A percentile compares a stretch with the other conserved stretches of the same genome.
Conservation (phyloP, 1,140 invertebrate genomes). For the Dermatophagoides farinae region DNA sequence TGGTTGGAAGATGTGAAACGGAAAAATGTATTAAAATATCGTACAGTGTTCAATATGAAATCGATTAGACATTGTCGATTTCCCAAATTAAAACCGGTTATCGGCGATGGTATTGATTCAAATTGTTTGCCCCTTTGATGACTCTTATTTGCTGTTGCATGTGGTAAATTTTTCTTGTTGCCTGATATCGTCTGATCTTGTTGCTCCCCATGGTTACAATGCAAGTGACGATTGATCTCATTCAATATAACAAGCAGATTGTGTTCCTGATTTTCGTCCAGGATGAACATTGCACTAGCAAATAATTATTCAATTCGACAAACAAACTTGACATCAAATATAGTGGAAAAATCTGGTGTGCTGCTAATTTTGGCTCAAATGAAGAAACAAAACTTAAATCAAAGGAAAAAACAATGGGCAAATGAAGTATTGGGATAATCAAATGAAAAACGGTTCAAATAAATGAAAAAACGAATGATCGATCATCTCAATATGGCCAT, state of each 20-base stretch:
- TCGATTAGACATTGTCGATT: neutral
- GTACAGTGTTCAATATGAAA: neutral
- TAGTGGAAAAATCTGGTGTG: too few relatives aligned
- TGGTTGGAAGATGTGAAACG: neutral
- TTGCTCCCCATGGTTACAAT: neutral
- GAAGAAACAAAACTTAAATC: too few relatives aligned
- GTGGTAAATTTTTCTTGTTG: neutral
- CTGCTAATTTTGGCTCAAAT: too few relatives aligned
- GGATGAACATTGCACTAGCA: neutral
- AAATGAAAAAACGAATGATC: too few relatives aligned
- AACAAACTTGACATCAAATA: too few relatives aligned
- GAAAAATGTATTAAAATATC: neutral
- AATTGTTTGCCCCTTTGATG: neutral
- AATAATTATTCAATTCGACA: too few relatives aligned
- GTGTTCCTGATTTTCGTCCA: neutral
- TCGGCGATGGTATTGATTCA: neutral
- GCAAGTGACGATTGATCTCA: slow-evolving; percentile 3
- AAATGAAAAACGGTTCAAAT: too few relatives aligned
- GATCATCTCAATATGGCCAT: too few relatives aligned
- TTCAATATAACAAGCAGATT: slow-evolving; percentile 8
- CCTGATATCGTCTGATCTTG: neutral
- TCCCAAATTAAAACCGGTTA: neutral
- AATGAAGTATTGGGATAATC: too few relatives aligned
- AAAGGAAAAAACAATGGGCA: too few relatives aligned
- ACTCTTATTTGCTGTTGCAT: neutral